Evolutionary conservation across 1,140 invertebrate genomes (phyloP), one percentile per base, ranked within the genome.

Genomic region (Lycorma delicatula): DNA sequence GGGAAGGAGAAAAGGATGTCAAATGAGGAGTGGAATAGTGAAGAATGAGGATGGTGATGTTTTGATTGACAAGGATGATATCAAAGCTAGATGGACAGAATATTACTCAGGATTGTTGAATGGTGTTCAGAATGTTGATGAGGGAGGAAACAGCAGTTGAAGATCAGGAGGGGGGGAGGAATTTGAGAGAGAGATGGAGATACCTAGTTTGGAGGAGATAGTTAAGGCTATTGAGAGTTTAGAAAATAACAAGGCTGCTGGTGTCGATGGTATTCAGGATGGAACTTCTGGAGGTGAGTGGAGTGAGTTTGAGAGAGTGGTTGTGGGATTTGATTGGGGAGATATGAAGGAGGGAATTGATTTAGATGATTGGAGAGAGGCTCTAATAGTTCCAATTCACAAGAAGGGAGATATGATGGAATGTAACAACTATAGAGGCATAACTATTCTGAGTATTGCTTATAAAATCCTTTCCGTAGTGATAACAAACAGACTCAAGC

Each of bases 381-480:
- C 34, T 13, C 29, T 60, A 12, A 54, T 54, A 29, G 23, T 18
- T 22, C 58, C 54, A 25, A 56, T 59, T 38, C 26, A 48, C 31
- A 62, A 62, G 52, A 60, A 60, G 53, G 61, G 61, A 38, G 59
- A 58, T 28, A 48, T 46, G 58, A 47, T 31, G 29, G 26, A 51
- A 16, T 63, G 56, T 48, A 18, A 55, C 25, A 63, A 63, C 59
- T 63, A 63, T 41, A 51, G 47, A 31, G 48, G 56, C 23, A 63
- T 63, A 20, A 53, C 61, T 9, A 27, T 63, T n/a, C 27, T 56
- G 26, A 49, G 44, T 36, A 54, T 48, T 16, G 31, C 28, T 44
- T 63, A 60, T 25, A 60, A 60, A 51, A 41, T 63, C 20, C 27
- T 60, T 12, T 23, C 31, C 18, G 25, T 13, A 27, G 56, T 59